phyloP scores from a whole-genome alignment of 2,888 invertebrate genomes.

The Tinea semifulvella region DNA sequence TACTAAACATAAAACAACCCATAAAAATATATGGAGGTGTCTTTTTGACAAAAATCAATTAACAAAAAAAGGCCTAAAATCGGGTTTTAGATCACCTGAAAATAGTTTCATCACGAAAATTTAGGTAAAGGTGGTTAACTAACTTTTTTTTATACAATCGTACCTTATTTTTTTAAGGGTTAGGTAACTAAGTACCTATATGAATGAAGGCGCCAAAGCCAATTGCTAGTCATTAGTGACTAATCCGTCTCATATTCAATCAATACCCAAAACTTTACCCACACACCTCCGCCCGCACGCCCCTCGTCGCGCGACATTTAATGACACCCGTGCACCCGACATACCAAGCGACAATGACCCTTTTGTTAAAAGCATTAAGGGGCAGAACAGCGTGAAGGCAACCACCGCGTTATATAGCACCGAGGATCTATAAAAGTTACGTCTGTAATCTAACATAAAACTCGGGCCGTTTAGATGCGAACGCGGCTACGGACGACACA shows the following conservation, averaged over 20 bases:
- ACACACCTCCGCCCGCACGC: constrained; percentile 57
- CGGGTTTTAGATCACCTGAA: too few species aligned
- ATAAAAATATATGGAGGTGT: too few species aligned
- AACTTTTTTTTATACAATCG: too few species aligned
- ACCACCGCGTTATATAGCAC: constrained; percentile 67
- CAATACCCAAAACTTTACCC: constrained; percentile 68
- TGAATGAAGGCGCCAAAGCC: constrained; percentile 28
- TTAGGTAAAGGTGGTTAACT: too few species aligned
- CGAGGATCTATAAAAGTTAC: constrained; percentile 69
- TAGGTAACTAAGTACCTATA: not conserved
- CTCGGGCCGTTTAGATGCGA: constrained; percentile 68
- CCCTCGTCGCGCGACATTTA: constrained; percentile 66
- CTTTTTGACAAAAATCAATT: too few species aligned
- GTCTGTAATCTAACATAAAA: constrained; percentile 69
- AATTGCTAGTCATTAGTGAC: constrained; percentile 64
- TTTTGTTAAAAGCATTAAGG: constrained; percentile 39
- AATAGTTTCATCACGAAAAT: too few species aligned
- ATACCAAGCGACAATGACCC: constrained; percentile 42
- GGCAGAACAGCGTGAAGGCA: constrained; percentile 48
- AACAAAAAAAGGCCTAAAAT: too few species aligned
- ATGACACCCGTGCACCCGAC: constrained; percentile 62
- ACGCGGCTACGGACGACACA: constrained; percentile 67
- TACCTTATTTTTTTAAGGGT: not conserved
- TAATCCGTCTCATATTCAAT: constrained; percentile 66
- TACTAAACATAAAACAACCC: too few species aligned